Evolutionary conservation across 2,113 vertebrate species (phyloP), one percentile per base, ranked within the genome.

Genomic region (Neogobius melanostomus): DNA sequence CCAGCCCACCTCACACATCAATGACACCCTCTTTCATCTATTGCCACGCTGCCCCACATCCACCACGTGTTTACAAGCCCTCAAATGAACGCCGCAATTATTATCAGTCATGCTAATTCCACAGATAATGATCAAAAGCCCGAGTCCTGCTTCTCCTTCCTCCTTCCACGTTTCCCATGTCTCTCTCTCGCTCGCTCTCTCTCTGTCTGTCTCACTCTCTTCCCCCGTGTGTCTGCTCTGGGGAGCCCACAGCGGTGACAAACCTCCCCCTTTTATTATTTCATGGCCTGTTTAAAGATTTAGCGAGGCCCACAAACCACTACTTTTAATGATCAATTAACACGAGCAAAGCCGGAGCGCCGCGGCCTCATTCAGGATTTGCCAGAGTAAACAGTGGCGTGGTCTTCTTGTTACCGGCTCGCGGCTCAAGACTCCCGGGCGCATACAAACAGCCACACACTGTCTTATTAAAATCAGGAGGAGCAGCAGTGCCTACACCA

Each of bases 241-340:
- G 86, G 84, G 85, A 90, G 78, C 72, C 36, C 79, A 82, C 86
- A 74, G 85, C 72, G 71, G 85, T 85, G 90, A 88, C 85, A 91
- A 91, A 87, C 87, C 79, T 85, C 79, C 86, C 53, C 82, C 75
- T 88, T 89, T 91, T 91, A 90, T 91, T 91, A 92, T 91, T 93
- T 91, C 89, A 91, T 88, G 86, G 89, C 81, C 90, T 93, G 89
- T 92, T 94, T 91, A 93, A 94, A 94, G 92, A 93, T 93, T 93
- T 91, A 94, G 88, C 68, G 78, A 89, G 84, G 89, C 91, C 89
- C 83, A 85, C 87, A 88, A 90, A 92, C 90, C 82, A 85, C 87
- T 84, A 87, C 86, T 90, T 93, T 93, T 94, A 94, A 94, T 93
- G 93, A 93, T 91, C 93, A 93, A 93, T 94, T 94, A 94, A 92